These are phyloP conservation scores for Psylliodes chrysocephalus DNA, from an alignment of 2,888 invertebrate genomes.

Conservation along the genomic window DNA sequence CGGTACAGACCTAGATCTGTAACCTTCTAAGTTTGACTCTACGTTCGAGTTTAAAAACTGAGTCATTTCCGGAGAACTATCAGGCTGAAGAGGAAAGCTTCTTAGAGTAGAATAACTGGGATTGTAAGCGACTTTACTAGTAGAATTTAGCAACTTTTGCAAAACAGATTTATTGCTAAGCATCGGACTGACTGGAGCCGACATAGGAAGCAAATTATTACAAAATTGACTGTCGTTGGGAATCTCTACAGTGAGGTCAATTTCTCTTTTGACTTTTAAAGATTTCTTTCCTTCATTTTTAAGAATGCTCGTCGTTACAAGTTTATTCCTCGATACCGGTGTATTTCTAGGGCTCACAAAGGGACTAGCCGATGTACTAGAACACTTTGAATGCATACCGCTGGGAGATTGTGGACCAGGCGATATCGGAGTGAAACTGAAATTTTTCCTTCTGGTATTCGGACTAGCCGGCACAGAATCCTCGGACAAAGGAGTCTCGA, in stretches of 20 bases:
- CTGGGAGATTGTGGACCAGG: conserved; percentile 77
- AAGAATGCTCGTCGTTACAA: conserved; percentile 64
- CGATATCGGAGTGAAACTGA: conserved; percentile 88
- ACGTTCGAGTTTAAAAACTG: conserved; percentile 71
- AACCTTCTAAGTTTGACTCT: conserved; percentile 55
- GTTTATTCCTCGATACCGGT: conserved; percentile 75
- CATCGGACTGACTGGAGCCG: conserved; percentile 77
- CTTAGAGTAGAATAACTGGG: conserved; percentile 61
- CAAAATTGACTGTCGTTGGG: conserved; percentile 39
- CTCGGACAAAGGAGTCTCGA: conserved; percentile 65
- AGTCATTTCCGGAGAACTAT: conserved; percentile 69
- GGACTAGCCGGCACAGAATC: conserved; percentile 76
- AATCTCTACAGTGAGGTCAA: conserved; percentile 55
- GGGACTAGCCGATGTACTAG: conserved; percentile 79
- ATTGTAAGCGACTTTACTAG: conserved; percentile 65
- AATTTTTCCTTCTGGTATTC: conserved; percentile 80
- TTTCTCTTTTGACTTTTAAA: conserved; percentile 57
- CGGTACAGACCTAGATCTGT: conserved; percentile 84
- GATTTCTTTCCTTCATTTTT: conserved; percentile 42
- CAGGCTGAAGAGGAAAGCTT: conserved; percentile 33
- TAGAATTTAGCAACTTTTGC: conserved; percentile 66
- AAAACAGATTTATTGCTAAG: conserved; percentile 52
- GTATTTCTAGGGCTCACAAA: conserved; percentile 82
- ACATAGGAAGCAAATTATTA: conserved; percentile 69
- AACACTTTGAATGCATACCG: conserved; percentile 68